Evolutionary conservation across 2,888 invertebrate species (phyloP).

Genomic region (Polyommatus icarus): DNA sequence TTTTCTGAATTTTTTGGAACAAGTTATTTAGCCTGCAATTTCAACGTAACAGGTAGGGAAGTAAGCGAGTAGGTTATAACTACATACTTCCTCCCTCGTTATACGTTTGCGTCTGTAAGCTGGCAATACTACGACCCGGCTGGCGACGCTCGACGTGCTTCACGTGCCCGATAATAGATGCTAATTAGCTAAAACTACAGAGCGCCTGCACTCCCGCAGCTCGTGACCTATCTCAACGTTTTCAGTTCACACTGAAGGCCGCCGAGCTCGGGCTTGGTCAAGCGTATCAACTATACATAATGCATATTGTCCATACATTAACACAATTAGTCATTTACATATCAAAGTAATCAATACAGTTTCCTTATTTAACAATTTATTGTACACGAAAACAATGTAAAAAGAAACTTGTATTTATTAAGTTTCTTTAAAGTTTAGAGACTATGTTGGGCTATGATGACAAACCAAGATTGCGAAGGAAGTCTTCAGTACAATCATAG

Average conservation of each 20-base stretch:
- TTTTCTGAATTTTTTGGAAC: too few species aligned
- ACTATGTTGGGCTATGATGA: too few species aligned
- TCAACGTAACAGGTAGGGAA: too few species aligned
- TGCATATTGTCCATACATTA: not conserved
- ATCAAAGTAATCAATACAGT: not conserved
- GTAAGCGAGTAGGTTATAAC: too few species aligned
- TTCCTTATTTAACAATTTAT: not conserved
- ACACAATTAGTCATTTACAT: not conserved
- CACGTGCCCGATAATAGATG: constrained; percentile 18
- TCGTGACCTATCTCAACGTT: constrained; percentile 28
- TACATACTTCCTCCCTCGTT: too few species aligned
- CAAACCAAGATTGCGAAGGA: too few species aligned
- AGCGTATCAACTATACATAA: not conserved
- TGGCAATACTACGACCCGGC: constrained; percentile 7
- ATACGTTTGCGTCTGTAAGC: not conserved
- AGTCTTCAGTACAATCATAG: too few species aligned
- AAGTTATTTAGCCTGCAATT: too few species aligned
- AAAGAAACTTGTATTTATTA: not conserved
- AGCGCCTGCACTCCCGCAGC: not conserved
- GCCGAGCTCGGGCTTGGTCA: not conserved
- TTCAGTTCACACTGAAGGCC: constrained; percentile 15
- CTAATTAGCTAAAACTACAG: constrained; percentile 25
- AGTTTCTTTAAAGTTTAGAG: not conserved
- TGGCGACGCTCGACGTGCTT: not conserved
- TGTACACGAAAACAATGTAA: too few species aligned